Evolutionary conservation across 2,888 invertebrate species (phyloP).

Genomic region (Ypsolopha sequella): DNA sequence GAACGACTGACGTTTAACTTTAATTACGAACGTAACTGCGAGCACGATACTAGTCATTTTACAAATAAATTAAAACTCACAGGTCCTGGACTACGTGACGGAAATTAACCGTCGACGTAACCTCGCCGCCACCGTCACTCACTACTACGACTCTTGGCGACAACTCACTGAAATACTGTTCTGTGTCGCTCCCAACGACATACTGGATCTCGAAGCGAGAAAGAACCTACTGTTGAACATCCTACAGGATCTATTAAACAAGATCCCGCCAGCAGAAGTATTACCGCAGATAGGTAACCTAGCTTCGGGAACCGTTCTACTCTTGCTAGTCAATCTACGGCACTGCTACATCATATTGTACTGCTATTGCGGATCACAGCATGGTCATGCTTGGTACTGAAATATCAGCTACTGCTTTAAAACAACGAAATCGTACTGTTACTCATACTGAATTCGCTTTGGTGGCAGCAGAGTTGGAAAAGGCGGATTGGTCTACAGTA

Average conservation of each 20-base stretch:
- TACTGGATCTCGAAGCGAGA: constrained; percentile 76
- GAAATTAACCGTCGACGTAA: constrained; percentile 81
- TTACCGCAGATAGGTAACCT: constrained; percentile 83
- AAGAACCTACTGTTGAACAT: constrained; percentile 83
- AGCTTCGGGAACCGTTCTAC: constrained; percentile 83
- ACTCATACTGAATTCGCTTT: too few relatives aligned
- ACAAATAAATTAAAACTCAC: not conserved
- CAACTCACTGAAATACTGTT: constrained; percentile 86
- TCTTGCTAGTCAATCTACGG: constrained; percentile 83
- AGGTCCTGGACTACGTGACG: constrained; percentile 81
- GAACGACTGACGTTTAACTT: too few relatives aligned
- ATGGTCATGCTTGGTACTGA: too few relatives aligned
- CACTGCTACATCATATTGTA: constrained; percentile 76
- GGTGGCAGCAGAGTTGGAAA: too few relatives aligned
- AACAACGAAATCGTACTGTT: too few relatives aligned
- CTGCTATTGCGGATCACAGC: too few relatives aligned
- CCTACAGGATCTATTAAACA: constrained; percentile 81
- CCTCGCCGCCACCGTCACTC: constrained; percentile 77
- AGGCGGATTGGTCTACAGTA: too few relatives aligned
- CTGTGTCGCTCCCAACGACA: constrained; percentile 81
- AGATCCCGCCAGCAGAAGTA: constrained; percentile 79
- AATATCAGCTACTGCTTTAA: too few relatives aligned
- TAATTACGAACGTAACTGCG: too few relatives aligned
- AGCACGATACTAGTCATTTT: too few relatives aligned
- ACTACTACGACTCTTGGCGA: constrained; percentile 91